These are phyloP conservation scores for Alligator sinensis DNA, from an alignment of 2,113 vertebrate species.

Conservation along the genomic window DNA sequence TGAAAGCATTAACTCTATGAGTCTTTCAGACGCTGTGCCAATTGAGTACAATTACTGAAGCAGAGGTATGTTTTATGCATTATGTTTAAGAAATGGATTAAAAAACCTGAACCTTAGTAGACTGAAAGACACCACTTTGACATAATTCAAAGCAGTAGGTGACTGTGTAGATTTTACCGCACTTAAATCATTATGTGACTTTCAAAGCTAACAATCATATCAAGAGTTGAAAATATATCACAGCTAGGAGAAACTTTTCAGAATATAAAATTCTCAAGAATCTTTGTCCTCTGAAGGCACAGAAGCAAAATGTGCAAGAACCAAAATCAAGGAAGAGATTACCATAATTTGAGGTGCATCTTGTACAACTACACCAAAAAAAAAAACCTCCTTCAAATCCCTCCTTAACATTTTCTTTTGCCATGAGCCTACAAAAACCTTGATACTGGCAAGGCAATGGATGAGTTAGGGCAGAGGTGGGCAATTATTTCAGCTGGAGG, in stretches of 20 bases:
- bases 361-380: not conserved
- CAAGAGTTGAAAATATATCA: not conserved
- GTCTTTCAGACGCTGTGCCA: not conserved
- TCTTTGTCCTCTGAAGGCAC: not conserved
- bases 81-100: not conserved
- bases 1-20: not conserved
- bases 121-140: not conserved
- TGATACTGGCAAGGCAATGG: too few relatives aligned
- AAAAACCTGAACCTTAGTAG: not conserved
- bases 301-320: not conserved
- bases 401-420: not conserved
- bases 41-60: not conserved
- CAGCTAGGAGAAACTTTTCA: not conserved
- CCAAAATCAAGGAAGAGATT: not conserved
- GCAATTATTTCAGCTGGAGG: too few relatives aligned
- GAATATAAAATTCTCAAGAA: not conserved
- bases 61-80: not conserved
- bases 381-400: not conserved
- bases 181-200: not conserved
- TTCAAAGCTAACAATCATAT: not conserved
- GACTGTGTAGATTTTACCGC: not conserved
- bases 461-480: too few relatives aligned
- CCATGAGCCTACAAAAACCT: not conserved
- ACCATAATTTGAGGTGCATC: not conserved
- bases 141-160: not conserved